Percentiles rank a stretch among this genome's conserved stretches.
These are phyloP conservation scores for Montifringilla adamsi DNA, from an alignment of 2,113 vertebrate species.

Conservation along the genomic window DNA sequence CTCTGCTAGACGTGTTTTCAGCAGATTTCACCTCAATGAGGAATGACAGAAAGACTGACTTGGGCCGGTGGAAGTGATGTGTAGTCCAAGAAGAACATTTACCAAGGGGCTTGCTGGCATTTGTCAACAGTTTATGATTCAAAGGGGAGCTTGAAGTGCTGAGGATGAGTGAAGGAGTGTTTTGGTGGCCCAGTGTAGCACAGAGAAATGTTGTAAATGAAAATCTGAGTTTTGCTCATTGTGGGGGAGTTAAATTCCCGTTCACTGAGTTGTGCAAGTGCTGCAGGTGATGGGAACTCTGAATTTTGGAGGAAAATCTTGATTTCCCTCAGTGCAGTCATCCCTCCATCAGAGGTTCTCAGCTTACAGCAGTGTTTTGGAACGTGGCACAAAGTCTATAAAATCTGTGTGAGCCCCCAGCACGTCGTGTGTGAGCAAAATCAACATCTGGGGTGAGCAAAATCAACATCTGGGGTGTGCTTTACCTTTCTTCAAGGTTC, in stretches of 20 bases:
- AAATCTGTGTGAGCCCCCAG: background rate
- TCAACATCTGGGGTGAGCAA: background rate
- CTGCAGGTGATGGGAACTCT: background rate
- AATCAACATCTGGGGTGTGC: background rate
- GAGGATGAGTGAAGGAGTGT: background rate
- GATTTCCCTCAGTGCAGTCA: background rate
- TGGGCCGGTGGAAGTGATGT: background rate
- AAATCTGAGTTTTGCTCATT: rapidly evolving
- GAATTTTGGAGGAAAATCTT: background rate
- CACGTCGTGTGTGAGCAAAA: rapidly evolving
- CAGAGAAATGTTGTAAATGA: background rate
- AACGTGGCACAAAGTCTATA: background rate
- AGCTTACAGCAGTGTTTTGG: background rate
- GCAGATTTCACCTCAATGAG: background rate
- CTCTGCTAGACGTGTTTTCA: background rate
- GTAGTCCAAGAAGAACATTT: background rate
- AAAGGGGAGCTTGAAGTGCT: background rate
- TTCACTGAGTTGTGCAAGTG: rapidly evolving
- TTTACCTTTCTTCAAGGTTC: background rate
- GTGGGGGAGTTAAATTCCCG: background rate
- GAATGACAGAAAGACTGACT: background rate
- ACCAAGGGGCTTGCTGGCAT: background rate
- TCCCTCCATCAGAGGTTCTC: background rate
- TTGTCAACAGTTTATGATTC: background rate
- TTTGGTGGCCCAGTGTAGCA: background rate